Base-by-base conservation (phyloP, 2,888 invertebrate genomes). In the Cerastis rubricosa region DNA sequence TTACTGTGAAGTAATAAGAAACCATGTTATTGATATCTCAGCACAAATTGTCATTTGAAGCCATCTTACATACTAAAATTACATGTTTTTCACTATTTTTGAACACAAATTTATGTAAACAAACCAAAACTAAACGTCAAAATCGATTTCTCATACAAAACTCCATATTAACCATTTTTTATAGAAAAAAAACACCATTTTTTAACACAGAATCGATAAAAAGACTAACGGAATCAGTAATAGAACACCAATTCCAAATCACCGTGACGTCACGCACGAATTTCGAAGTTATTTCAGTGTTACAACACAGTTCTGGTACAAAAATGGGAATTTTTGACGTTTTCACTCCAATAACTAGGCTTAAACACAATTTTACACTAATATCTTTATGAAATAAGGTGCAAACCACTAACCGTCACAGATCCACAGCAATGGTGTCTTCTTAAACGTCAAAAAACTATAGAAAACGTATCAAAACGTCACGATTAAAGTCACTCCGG, bases 391-490 rank as follows among this genome's bases (percentile, higher is more conserved):
- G 71, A 80, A 88, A 84, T 84, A 81, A 47, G 65, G 80, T 87
- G 70, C 72, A 82, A 79, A 84, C 80, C 64, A 89, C 95, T 94
- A 91, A 96, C 96, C 94, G 85, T 94, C 74, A 81, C 88, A 84
- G 87, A 78, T 89, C 91, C 86, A 88, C 90, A 89, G 88, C 88
- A 89, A 89, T 89, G 91, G 88, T 89, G 87, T 88, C 91, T 91
- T 92, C 89, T 87, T 91, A 92, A 94, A 93, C 92, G 91, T 92
- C 92, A 92, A 93, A 93, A 94, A 93, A 93, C 93, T 91, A 90
- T 90, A 90, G 92, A 92, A 89, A 95, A 93, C 93, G 91, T 91
- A 93, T 94, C 93, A 93, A 92, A 94, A 94, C 94, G 93, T 93
- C 94, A 93, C 94, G 90, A 93, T 91, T 93, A 92, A 92, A 88